phyloP scores from a whole-genome alignment of 2,888 invertebrate species.

The Lasiommata megera region DNA sequence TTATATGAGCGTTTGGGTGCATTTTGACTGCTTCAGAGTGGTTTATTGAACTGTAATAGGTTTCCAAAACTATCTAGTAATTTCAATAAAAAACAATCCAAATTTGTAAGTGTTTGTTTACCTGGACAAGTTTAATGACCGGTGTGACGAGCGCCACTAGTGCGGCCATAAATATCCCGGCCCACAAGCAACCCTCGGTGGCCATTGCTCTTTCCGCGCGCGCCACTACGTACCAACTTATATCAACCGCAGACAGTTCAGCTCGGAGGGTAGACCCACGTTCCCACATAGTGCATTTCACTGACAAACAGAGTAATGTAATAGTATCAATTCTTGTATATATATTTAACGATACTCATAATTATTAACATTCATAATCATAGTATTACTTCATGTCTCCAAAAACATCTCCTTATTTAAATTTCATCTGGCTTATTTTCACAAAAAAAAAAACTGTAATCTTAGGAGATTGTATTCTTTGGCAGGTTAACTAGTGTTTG shows the following conservation, averaged over 20 bases:
- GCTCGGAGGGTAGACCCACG: conserved; percentile 94
- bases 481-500: no score
- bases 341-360: no score
- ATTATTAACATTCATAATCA: no score
- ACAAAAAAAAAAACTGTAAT: no score
- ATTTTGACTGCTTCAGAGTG: no score
- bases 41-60: no score
- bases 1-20: no score
- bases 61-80: no score
- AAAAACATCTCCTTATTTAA: background rate
- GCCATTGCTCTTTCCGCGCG: conserved; percentile 87
- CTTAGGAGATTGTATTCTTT: no score
- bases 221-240: conserved; percentile 96
- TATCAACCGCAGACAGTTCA: conserved; percentile 95
- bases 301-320: conserved; percentile 80
- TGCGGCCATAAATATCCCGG: conserved; percentile 60
- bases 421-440: no score
- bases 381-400: background rate
- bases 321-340: no score
- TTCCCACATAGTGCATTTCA: conserved; percentile 98
- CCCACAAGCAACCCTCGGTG: conserved; percentile 63
- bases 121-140: conserved; percentile 61
- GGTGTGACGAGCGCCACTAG: conserved; percentile 62
- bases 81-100: no score
- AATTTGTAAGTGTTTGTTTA: conserved; percentile 28